These are phyloP conservation scores for Trilocha varians DNA, from an alignment of 2,888 invertebrate species.

Conservation along the genomic window DNA sequence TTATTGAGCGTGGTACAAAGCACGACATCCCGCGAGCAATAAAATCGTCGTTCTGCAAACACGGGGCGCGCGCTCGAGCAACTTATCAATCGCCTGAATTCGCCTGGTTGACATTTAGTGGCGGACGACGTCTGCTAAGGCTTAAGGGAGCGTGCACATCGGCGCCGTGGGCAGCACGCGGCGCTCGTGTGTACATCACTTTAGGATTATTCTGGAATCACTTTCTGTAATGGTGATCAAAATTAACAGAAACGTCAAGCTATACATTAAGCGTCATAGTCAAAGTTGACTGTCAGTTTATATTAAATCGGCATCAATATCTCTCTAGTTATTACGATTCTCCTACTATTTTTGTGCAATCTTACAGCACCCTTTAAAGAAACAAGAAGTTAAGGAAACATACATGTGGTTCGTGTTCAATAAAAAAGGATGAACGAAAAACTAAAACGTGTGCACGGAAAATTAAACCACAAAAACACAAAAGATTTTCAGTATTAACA, in stretches of 20 bases:
- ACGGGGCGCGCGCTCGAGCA: conserved; percentile 33
- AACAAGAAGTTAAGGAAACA: too few relatives aligned
- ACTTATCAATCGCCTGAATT: conserved; percentile 56
- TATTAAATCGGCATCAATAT: too few relatives aligned
- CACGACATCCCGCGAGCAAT: conserved; percentile 15
- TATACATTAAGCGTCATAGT: too few relatives aligned
- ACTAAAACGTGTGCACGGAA: too few relatives aligned
- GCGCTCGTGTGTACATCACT: conserved; percentile 8
- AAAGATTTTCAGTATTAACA: too few relatives aligned
- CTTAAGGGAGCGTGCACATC: conserved; percentile 45
- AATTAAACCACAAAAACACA: too few relatives aligned
- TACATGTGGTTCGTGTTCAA: too few relatives aligned
- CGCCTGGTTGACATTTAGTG: conserved; percentile 61
- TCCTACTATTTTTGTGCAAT: too few relatives aligned
- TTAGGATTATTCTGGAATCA: neutral
- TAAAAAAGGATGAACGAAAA: too few relatives aligned
- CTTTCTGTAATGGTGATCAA: neutral
- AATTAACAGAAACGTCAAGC: neutral
- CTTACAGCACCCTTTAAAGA: too few relatives aligned
- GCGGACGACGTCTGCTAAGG: conserved; percentile 35
- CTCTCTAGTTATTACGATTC: too few relatives aligned
- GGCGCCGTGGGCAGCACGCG: conserved; percentile 33
- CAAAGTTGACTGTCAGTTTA: too few relatives aligned
- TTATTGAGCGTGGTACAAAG: conserved; percentile 7
- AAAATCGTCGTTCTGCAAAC: conserved; percentile 33